phyloP scores from a whole-genome alignment of 2,113 vertebrate species.

The Suricata suricatta region DNA sequence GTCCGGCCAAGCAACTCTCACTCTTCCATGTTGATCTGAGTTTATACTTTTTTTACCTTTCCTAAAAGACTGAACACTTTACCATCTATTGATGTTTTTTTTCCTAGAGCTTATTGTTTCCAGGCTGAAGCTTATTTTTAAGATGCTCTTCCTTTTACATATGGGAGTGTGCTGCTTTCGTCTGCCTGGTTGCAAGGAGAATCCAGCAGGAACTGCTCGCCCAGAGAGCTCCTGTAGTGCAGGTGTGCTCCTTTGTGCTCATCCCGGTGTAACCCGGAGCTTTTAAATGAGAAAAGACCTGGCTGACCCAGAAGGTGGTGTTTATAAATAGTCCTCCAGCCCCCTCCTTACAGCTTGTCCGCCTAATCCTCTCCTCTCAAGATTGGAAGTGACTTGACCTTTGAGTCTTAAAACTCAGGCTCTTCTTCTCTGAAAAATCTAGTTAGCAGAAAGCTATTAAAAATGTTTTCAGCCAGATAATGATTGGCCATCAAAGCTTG shows the following conservation, averaged over 20 bases:
- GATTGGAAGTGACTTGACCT: constrained; percentile 81
- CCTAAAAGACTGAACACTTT: background rate
- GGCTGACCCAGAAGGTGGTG: constrained; percentile 79
- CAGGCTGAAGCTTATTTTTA: background rate
- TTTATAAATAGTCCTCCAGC: constrained; percentile 83
- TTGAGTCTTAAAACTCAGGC: constrained; percentile 73
- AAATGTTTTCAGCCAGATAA: constrained; percentile 3
- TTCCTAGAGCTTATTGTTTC: background rate
- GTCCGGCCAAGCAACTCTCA: background rate
- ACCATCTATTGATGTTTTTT: background rate
- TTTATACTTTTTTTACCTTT: constrained; percentile 21
- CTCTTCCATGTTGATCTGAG: background rate
- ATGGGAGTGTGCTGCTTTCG: background rate
- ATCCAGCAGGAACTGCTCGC: background rate
- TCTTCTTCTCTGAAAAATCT: constrained; percentile 51
- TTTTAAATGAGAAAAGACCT: constrained; percentile 81
- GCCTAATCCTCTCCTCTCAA: constrained; percentile 81
- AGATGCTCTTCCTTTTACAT: constrained; percentile 5
- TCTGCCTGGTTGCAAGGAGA: background rate
- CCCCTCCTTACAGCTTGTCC: constrained; percentile 70
- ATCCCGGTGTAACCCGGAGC: constrained; percentile 71
- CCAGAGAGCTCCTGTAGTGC: background rate
- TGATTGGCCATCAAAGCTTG: background rate
- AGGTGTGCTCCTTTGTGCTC: background rate
- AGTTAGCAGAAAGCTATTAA: constrained; percentile 17